Percentiles rank a stretch among this genome's conserved stretches.
phyloP scores from a whole-genome alignment of 2,888 invertebrate genomes.

The Papilio gigon region DNA sequence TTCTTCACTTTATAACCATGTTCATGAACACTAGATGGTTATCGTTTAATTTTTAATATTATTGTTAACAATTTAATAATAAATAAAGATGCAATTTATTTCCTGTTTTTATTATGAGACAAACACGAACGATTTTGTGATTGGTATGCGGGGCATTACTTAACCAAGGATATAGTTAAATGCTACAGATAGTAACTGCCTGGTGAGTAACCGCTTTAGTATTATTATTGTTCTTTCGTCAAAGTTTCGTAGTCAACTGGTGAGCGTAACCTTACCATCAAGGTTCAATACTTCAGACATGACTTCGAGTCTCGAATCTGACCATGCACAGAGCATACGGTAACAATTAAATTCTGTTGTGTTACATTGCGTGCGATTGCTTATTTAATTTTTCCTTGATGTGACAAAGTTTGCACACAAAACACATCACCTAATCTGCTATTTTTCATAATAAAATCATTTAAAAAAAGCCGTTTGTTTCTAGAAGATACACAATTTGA shows the following conservation, averaged over 20 bases:
- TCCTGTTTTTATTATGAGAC: slow-evolving; percentile 1
- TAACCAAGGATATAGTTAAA: slow-evolving; percentile 1
- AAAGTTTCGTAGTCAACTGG: not conserved
- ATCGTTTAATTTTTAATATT: not conserved
- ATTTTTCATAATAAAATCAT: too few species aligned
- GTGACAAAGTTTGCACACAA: too few species aligned
- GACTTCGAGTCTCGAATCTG: not conserved
- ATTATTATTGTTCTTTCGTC: not conserved
- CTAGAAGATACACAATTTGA: too few species aligned
- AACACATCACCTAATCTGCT: too few species aligned
- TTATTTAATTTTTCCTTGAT: too few species aligned
- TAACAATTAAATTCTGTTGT: too few species aligned
- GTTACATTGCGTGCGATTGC: too few species aligned
- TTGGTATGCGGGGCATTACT: slow-evolving; percentile 7
- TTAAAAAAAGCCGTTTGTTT: too few species aligned
- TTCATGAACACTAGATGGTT: not conserved
- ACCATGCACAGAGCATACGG: not conserved
- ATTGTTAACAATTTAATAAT: not conserved
- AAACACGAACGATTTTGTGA: slow-evolving; percentile 1
- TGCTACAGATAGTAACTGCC: not conserved
- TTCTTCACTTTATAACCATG: not conserved
- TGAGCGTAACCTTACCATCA: slow-evolving; percentile 7
- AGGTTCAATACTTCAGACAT: not conserved
- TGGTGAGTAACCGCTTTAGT: slow-evolving; percentile 9
- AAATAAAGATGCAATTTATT: not conserved